phyloP scores from a whole-genome alignment of 2,888 invertebrate genomes.

The Scaptomyza flava region DNA sequence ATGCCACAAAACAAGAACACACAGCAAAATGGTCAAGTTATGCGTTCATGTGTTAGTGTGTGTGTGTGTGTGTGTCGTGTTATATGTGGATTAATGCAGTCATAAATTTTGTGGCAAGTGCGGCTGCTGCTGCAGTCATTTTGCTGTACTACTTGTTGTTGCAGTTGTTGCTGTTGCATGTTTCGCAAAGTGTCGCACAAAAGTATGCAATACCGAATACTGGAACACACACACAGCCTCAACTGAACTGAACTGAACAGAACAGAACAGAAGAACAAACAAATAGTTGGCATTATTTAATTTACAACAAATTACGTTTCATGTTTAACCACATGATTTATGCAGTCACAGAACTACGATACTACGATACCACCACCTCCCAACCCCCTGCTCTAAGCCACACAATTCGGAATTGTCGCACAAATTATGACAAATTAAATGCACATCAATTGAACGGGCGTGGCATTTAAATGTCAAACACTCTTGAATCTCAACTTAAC shows the following conservation, averaged over 20 bases:
- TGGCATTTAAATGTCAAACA: background rate
- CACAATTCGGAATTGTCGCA: conserved; percentile 53
- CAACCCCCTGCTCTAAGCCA: background rate
- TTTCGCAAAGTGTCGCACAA: conserved; percentile 55
- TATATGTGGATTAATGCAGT: conserved; percentile 63
- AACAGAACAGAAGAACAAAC: conserved; percentile 53
- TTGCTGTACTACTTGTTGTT: conserved; percentile 28
- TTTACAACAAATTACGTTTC: conserved; percentile 74
- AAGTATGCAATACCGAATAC: conserved; percentile 51
- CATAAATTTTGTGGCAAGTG: conserved; percentile 76
- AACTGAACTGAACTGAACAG: conserved; percentile 20
- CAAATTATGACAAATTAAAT: conserved; percentile 72
- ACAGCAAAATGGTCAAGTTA: conserved; percentile 42
- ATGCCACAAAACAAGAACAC: conserved; percentile 68
- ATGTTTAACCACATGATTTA: conserved; percentile 77
- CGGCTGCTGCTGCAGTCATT: conserved; percentile 44
- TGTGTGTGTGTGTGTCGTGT: conserved; percentile 27
- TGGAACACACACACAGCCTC: conserved; percentile 12
- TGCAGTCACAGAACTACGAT: conserved; percentile 49
- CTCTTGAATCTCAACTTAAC: conserved; percentile 21
- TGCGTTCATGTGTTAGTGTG: conserved; percentile 2
- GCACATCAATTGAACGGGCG: conserved; percentile 40
- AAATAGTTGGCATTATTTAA: conserved; percentile 73
- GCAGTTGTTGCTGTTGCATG: conserved; percentile 53
- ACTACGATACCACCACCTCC: background rate